These are phyloP conservation scores for Gonatopus flavifemur DNA, from an alignment of 1,140 invertebrate species.

Conservation along the genomic window DNA sequence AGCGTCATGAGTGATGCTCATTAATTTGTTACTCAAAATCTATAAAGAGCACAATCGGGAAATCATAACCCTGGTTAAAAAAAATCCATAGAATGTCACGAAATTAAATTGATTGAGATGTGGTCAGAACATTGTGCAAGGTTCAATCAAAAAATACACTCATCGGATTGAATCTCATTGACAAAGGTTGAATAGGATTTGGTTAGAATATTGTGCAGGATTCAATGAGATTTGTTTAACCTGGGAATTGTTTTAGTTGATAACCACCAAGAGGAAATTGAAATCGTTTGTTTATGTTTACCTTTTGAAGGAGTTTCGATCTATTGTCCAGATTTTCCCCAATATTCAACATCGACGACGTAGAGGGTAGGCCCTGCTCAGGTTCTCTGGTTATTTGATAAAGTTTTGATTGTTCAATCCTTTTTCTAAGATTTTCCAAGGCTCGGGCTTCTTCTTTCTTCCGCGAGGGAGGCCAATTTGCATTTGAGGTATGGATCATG, in stretches of 20 bases:
- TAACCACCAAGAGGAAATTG: no score
- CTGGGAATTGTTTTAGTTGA: no score
- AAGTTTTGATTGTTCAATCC: slow-evolving; percentile 50
- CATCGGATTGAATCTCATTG: no score
- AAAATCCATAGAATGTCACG: no score
- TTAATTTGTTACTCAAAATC: slow-evolving; percentile 59
- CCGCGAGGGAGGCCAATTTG: slow-evolving; percentile 53
- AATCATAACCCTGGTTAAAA: no score
- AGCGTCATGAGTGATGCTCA: slow-evolving; percentile 69
- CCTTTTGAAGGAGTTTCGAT: slow-evolving; percentile 55
- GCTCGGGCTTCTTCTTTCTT: slow-evolving; percentile 55
- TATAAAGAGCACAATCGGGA: slow-evolving; percentile 30
- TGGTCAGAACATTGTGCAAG: no score
- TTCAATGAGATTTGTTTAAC: no score
- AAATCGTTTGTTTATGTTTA: no score
- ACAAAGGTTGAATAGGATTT: no score
- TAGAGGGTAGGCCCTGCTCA: slow-evolving; percentile 29
- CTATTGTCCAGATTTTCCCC: slow-evolving; percentile 49
- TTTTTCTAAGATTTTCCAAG: slow-evolving; percentile 52
- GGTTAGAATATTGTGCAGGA: no score
- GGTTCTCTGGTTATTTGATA: slow-evolving; percentile 38
- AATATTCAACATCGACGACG: slow-evolving; percentile 23
- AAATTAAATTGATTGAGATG: no score
- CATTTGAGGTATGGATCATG: slow-evolving; percentile 50
- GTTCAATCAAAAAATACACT: no score